Evolutionary conservation across 2,113 vertebrate species (phyloP), one percentile per base, ranked within the genome.

Genomic region (Megalops atlanticus): DNA sequence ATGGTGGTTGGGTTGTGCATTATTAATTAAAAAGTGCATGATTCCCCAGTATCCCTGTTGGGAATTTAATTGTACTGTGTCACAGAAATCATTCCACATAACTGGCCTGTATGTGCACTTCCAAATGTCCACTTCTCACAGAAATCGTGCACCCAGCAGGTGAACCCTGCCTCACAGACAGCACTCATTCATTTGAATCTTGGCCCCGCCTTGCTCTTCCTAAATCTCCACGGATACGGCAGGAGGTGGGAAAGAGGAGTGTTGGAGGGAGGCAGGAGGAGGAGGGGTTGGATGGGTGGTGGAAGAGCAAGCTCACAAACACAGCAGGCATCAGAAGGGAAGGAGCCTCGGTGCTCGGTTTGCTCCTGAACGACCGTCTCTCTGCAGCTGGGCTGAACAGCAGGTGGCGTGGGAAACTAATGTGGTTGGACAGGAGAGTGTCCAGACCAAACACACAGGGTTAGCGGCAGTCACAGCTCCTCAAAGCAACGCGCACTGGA

Each of bases 381-480:
- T 58, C 79, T 21, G 43, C 78, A 35, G 78, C 78, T 31, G 79
- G 49, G 72, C 39, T 40, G 80, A 81, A 27, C 73, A 76, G 72
- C 80, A 81, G 80, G 80, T 81, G 80, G 40, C 49, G 43, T 35
- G 35, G 43, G 40, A 38, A 24, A 47, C 39, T n/a, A n/a, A n/a
- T n/a, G n/a, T n/a, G n/a, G n/a, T n/a, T 5, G 71, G 24, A 36
- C 18, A 16, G 33, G 33, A 39, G 76, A 64, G 52, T 3, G 16
- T 15, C 71, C 41, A 12, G 43, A 47, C 0, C 76, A 36, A 49
- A 15, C n/a, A n/a, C 33, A 31, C 49, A 54, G 64, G 10, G 14
- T 5, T 33, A 52, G 43, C 64, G 3, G 73, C 40, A 38, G 41
- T 33, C 78, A 24, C 16, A 8, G 27, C 74, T 27, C 11, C 45